Evolutionary conservation across 2,888 invertebrate species (phyloP).

Genomic region (Petrolisthes cinctipes): DNA sequence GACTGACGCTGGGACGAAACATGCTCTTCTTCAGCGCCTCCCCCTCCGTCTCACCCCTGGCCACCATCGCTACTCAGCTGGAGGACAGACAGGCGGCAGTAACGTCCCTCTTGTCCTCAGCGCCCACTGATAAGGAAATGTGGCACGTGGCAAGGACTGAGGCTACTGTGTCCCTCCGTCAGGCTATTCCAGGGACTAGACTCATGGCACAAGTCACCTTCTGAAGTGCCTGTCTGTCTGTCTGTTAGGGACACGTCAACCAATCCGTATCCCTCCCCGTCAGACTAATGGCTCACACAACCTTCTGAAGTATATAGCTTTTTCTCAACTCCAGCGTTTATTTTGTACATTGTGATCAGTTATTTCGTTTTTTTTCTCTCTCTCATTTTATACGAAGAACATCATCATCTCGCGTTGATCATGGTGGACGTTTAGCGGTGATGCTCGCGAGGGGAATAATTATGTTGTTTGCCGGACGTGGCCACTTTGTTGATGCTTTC

Average conservation of each 20-base stretch:
- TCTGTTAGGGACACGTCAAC: background rate
- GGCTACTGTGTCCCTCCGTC: constrained; percentile 2
- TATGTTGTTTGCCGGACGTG: no score
- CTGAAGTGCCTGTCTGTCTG: background rate
- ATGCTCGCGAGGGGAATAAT: no score
- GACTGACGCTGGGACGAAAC: constrained; percentile 66
- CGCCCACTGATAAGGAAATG: constrained; percentile 39
- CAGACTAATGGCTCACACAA: no score
- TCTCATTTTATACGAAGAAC: no score
- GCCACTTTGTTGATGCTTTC: no score
- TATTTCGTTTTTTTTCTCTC: no score
- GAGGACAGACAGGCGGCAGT: constrained; percentile 14
- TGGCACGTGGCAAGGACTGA: constrained; percentile 61
- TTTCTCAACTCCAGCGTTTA: no score
- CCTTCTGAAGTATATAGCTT: no score
- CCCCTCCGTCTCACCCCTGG: constrained; percentile 50
- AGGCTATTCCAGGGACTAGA: constrained; percentile 18
- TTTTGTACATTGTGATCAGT: no score
- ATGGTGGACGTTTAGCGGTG: no score
- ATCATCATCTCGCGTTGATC: no score
- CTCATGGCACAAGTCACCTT: constrained; percentile 52
- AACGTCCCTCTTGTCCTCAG: constrained; percentile 34
- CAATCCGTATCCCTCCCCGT: background rate
- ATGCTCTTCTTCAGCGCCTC: constrained; percentile 66
- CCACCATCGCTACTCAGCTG: constrained; percentile 54